phyloP scores from a whole-genome alignment of 2,797 vertebrate genomes.

The Xenops minutus region DNA sequence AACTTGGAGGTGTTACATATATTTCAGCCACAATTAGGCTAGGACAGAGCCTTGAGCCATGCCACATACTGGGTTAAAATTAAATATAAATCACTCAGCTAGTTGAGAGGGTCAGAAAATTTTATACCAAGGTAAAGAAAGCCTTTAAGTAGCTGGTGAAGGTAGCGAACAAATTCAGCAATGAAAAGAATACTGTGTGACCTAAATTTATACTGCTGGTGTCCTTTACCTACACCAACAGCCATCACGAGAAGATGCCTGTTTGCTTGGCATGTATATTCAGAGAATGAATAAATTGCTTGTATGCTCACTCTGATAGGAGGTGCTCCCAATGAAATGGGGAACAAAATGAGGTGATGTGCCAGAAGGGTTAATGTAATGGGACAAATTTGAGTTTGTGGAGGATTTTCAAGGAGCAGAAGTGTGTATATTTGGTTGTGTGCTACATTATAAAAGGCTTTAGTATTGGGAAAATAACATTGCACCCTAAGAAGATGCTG shows the following conservation, averaged over 20 bases:
- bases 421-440: neutral
- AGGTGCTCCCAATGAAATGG: neutral
- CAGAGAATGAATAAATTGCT: neutral
- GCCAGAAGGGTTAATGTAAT: neutral
- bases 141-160: neutral
- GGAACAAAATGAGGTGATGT: neutral
- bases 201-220: neutral
- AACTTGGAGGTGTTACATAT: neutral
- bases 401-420: neutral
- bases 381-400: neutral
- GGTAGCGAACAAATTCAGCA: neutral
- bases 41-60: slow-evolving; percentile 38
- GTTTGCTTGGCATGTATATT: neutral
- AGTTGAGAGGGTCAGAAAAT: neutral
- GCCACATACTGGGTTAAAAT: neutral
- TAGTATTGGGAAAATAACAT: neutral
- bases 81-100: neutral
- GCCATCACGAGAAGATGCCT: neutral
- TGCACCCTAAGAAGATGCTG: neutral
- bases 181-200: neutral
- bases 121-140: neutral
- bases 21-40: slow-evolving; percentile 32
- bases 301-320: neutral
- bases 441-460: neutral
- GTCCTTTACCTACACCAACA: neutral